Evolutionary conservation across 1,140 invertebrate genomes (phyloP).

Genomic region (Zaprionus taronus): DNA sequence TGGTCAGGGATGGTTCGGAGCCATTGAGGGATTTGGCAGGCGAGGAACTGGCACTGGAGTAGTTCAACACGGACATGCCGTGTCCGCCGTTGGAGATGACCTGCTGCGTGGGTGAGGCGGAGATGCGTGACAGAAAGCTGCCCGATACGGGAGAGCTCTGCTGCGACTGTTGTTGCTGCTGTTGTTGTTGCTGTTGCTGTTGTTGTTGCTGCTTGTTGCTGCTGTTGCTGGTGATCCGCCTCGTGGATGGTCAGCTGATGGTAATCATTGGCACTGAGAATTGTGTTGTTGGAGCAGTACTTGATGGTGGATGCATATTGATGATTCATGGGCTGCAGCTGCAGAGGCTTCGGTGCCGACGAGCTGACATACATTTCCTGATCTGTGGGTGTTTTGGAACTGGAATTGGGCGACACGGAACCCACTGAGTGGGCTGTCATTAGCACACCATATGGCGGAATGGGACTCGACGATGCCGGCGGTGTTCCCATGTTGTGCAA

Average conservation of each 20-base stretch:
- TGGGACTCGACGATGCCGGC: constrained; percentile 75
- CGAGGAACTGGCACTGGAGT: constrained; percentile 69
- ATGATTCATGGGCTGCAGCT: constrained; percentile 72
- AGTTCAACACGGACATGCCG: constrained; percentile 52
- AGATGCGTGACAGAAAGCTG: constrained; percentile 48
- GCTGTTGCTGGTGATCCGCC: constrained; percentile 55
- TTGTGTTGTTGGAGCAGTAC: constrained; percentile 79
- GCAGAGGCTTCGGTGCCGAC: constrained; percentile 51
- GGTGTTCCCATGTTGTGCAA: constrained; percentile 74
- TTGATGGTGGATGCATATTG: constrained; percentile 81
- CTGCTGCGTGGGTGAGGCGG: constrained; percentile 63
- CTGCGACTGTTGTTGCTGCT: constrained; percentile 39
- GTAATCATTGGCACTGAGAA: constrained; percentile 69
- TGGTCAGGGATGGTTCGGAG: constrained; percentile 42
- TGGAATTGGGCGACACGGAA: constrained; percentile 68
- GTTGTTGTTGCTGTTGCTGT: constrained; percentile 28
- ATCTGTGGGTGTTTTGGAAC: constrained; percentile 68
- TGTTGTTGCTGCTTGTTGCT: constrained; percentile 51
- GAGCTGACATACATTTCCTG: constrained; percentile 71
- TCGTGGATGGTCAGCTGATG: constrained; percentile 59
- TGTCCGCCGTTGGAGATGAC: constrained; percentile 61
- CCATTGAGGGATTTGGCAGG: constrained; percentile 64
- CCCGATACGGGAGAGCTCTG: constrained; percentile 53
- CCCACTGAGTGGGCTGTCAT: constrained; percentile 64
- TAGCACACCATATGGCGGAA: constrained; percentile 61